phyloP scores from a whole-genome alignment of 1,140 invertebrate genomes.

The Leptinotarsa texana region DNA sequence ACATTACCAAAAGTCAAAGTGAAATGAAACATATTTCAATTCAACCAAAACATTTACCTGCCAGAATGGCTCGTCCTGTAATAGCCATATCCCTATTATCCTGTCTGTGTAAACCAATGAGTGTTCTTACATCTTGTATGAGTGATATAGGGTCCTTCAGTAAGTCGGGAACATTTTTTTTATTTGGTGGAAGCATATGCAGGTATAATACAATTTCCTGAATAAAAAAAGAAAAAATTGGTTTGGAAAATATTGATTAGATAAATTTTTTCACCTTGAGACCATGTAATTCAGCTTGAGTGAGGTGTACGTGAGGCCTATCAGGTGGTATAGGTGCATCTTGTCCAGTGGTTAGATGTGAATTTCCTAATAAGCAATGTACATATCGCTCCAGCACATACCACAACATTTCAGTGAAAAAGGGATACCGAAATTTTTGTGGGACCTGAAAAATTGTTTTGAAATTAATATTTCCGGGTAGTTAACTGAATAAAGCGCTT shows the following conservation, averaged over 20 bases:
- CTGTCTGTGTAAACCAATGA: conserved; percentile 86
- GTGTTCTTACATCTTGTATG: conserved; percentile 83
- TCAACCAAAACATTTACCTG: conserved; percentile 24
- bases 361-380: conserved; percentile 80
- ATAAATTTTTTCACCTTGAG: conserved; percentile 66
- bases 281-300: conserved; percentile 84
- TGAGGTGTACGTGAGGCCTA: conserved; percentile 72
- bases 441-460: conserved; percentile 71
- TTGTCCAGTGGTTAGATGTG: conserved; percentile 70
- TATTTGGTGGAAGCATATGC: conserved; percentile 82
- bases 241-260: neutral
- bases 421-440: conserved; percentile 96
- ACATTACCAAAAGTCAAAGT: neutral
- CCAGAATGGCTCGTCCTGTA: conserved; percentile 77
- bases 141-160: conserved; percentile 87
- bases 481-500: neutral
- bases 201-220: conserved; percentile 88
- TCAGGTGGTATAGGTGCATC: conserved; percentile 55
- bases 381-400: conserved; percentile 95
- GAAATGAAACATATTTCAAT: neutral
- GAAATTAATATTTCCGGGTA: neutral
- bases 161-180: conserved; percentile 90
- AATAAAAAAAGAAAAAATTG: neutral
- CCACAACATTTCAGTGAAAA: conserved; percentile 97
- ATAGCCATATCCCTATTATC: conserved; percentile 82